A percentile compares a stretch with the other conserved stretches of the same genome.
These are phyloP conservation scores for Drosophila ohnishii DNA, from an alignment of 1,140 invertebrate species.

Conservation along the genomic window DNA sequence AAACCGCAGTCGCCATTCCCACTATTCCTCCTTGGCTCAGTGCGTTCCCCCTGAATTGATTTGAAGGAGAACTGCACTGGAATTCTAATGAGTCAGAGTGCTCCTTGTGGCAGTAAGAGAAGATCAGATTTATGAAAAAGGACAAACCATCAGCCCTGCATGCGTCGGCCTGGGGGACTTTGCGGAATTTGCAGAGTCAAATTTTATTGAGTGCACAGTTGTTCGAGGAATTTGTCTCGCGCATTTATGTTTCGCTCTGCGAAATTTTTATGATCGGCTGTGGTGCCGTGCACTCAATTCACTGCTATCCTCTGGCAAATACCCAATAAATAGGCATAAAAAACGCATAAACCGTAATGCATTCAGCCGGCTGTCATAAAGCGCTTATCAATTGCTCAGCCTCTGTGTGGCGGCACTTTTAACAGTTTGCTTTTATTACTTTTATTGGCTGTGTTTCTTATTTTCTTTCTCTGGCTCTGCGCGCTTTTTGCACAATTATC, in stretches of 20 bases:
- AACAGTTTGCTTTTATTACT: slow-evolving; percentile 56
- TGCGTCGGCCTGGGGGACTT: background rate
- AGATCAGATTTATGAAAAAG: background rate
- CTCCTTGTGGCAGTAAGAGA: background rate
- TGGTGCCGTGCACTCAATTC: slow-evolving; percentile 11
- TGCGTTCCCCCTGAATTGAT: slow-evolving; percentile 17
- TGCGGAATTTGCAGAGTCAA: slow-evolving; percentile 16
- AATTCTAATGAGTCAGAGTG: slow-evolving; percentile 23
- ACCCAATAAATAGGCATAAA: slow-evolving; percentile 40
- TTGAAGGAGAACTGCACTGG: slow-evolving; percentile 8
- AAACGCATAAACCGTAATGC: slow-evolving; percentile 56
- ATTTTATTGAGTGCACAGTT: slow-evolving; percentile 38
- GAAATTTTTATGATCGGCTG: slow-evolving; percentile 26
- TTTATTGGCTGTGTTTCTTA: slow-evolving; percentile 29
- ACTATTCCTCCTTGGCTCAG: slow-evolving; percentile 24
- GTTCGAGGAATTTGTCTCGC: slow-evolving; percentile 20
- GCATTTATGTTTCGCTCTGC: slow-evolving; percentile 21
- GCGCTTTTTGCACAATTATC: slow-evolving; percentile 49
- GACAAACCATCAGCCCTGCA: background rate
- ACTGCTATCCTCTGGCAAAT: slow-evolving; percentile 8
- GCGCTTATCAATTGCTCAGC: slow-evolving; percentile 51
- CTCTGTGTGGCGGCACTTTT: slow-evolving; percentile 48
- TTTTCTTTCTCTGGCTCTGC: slow-evolving; percentile 6
- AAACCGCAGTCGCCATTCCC: slow-evolving; percentile 28
- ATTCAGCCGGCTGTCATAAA: slow-evolving; percentile 47